These are phyloP conservation scores for Macroteleia sp. DNA, from an alignment of 2,888 invertebrate species.

Conservation along the genomic window DNA sequence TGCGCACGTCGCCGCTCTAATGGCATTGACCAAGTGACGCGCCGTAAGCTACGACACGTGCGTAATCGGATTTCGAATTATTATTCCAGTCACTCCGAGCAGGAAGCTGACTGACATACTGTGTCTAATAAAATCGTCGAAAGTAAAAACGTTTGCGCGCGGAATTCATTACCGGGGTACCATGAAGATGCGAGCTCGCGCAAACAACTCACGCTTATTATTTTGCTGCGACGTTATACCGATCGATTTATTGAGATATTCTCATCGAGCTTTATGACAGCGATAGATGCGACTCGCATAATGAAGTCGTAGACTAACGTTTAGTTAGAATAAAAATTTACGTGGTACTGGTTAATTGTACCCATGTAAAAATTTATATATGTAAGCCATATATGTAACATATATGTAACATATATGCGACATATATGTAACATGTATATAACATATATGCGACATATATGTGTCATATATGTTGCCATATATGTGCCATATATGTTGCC, in stretches of 20 bases:
- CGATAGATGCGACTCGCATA: no score
- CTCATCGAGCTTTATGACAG: conserved; percentile 3
- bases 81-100: conserved; percentile 50
- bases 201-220: conserved; percentile 20
- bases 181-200: neutral
- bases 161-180: conserved; percentile 32
- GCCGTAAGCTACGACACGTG: conserved; percentile 52
- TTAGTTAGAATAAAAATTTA: no score
- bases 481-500: no score
- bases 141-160: conserved; percentile 38
- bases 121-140: conserved; percentile 39
- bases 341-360: no score
- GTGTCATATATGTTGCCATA: no score
- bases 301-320: no score
- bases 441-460: no score
- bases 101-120: conserved; percentile 46
- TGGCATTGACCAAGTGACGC: conserved; percentile 62
- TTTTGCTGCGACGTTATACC: conserved; percentile 13
- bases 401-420: no score
- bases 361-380: no score
- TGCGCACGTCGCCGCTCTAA: conserved; percentile 44
- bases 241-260: conserved; percentile 35
- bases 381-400: no score
- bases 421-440: no score
- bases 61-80: conserved; percentile 60